These are phyloP conservation scores for Coendou prehensilis DNA, from an alignment of 2,797 vertebrate genomes.

Conservation along the genomic window DNA sequence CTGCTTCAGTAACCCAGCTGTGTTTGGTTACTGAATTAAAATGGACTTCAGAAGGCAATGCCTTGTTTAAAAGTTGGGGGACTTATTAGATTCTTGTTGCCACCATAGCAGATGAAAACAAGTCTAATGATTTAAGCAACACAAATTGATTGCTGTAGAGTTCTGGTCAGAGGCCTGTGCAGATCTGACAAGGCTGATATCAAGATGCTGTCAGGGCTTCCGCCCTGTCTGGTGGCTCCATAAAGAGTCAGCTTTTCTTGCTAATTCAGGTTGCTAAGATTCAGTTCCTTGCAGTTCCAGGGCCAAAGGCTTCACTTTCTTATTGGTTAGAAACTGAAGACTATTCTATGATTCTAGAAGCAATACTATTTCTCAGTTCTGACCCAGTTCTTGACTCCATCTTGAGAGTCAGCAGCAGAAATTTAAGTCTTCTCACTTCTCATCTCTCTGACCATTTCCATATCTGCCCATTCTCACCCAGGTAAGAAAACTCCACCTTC, in stretches of 20 bases:
- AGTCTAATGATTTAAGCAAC: neutral
- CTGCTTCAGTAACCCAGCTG: neutral
- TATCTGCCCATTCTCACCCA: accelerated
- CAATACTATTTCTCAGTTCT: neutral
- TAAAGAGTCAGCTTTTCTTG: neutral
- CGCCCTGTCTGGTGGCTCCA: neutral
- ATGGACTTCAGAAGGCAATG: neutral
- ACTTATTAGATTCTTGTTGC: neutral
- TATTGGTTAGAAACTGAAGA: neutral
- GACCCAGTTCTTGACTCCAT: neutral
- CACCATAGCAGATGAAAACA: neutral
- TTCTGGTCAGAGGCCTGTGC: neutral
- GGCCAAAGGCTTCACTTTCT: neutral
- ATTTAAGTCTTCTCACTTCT: neutral
- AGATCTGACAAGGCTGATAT: neutral
- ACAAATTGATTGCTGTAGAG: neutral
- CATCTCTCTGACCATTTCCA: neutral
- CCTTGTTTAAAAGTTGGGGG: neutral
- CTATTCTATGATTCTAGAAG: neutral
- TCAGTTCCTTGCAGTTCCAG: neutral
- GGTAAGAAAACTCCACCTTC: neutral
- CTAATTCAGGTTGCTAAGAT: neutral
- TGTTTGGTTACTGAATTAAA: neutral
- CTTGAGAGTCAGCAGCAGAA: neutral
- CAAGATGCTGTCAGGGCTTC: neutral